Base-by-base conservation (phyloP, 2,113 vertebrate genomes). In the Crocuta crocuta region DNA sequence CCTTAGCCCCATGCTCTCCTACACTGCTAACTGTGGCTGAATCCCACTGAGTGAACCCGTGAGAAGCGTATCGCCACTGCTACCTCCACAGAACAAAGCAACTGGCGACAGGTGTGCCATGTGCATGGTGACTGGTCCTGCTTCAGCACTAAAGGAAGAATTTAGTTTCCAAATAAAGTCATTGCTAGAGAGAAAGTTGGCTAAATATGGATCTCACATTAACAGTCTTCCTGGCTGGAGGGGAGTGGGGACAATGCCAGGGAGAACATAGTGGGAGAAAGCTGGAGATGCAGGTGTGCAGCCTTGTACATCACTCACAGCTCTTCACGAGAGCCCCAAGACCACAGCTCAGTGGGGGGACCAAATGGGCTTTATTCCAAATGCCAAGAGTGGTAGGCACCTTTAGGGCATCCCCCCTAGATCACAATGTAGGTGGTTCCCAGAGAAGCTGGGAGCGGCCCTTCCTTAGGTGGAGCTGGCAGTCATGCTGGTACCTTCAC, bases 231-330 rank as follows among this genome's bases (percentile, higher is more conserved):
- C 94, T 97, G 84, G 90, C 88, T 76, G 73, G 58, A 96, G 12
- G 11, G 35, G 65, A 76, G n/a, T 1, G 9, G 89, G 63, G 83
- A 95, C 19, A 76, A 26, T 0, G 4, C 87, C 87, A 93, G 93
- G 92, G 70, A 90, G 63, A 93, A 61, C 7, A 21, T 53, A 82
- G 96, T 84, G 84, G 76, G 50, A 92, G 71, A 66, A 81, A 90
- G 74, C 96, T 95, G 92, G 82, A 89, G 83, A 95, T 48, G 39
- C 94, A 97, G 91, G 93, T 92, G 95, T 90, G 65, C 63, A 43
- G 65, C 39, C 65, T 82, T 70, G 55, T 15, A 82, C 85, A 80
- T 76, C 55, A 83, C 70, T 88, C 79, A 0, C 50, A 70, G 13
- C 86, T 61, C 91, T 61, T 86, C 83, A 43, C 1, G 4, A 43